A percentile compares a stretch with the other conserved stretches of the same genome.
phyloP scores from a whole-genome alignment of 1,140 invertebrate genomes.

The Dinothrombium tinctorium region DNA sequence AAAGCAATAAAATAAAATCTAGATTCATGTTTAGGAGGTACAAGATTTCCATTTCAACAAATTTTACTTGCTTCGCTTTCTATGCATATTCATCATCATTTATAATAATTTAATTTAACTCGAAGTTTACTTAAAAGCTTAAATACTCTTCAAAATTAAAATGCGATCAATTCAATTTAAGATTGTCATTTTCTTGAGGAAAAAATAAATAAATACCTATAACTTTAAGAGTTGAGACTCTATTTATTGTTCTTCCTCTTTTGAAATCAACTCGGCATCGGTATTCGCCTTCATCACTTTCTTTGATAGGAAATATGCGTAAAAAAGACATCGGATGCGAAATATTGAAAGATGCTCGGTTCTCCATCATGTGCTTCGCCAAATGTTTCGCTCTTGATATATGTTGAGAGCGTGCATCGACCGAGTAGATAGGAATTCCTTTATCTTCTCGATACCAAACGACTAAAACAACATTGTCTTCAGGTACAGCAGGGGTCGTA shows the following conservation, averaged over 20 bases:
- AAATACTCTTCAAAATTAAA: no score
- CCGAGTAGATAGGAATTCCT: slow-evolving; percentile 15
- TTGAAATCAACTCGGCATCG: slow-evolving; percentile 68
- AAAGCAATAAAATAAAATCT: no score
- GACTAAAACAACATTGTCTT: slow-evolving; percentile 67
- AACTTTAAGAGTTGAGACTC: slow-evolving; percentile 56
- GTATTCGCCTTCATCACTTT: slow-evolving; percentile 47
- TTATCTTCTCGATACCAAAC: slow-evolving; percentile 57
- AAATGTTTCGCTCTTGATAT: slow-evolving; percentile 10
- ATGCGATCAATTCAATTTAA: no score
- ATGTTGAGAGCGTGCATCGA: slow-evolving; percentile 13
- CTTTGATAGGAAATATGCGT: slow-evolving; percentile 12
- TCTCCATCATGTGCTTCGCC: neutral
- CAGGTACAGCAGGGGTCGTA: slow-evolving; percentile 40
- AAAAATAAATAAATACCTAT: no score
- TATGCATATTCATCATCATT: no score
- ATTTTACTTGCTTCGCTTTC: no score
- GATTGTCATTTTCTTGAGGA: no score
- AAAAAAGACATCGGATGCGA: slow-evolving; percentile 4
- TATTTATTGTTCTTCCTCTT: slow-evolving; percentile 59
- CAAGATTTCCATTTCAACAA: no score
- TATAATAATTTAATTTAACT: no score
- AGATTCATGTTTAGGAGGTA: no score
- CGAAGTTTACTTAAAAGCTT: no score
- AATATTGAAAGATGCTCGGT: slow-evolving; percentile 19